Evolutionary conservation across 2,888 invertebrate genomes (phyloP).

Genomic region (Pherbina coryleti): DNA sequence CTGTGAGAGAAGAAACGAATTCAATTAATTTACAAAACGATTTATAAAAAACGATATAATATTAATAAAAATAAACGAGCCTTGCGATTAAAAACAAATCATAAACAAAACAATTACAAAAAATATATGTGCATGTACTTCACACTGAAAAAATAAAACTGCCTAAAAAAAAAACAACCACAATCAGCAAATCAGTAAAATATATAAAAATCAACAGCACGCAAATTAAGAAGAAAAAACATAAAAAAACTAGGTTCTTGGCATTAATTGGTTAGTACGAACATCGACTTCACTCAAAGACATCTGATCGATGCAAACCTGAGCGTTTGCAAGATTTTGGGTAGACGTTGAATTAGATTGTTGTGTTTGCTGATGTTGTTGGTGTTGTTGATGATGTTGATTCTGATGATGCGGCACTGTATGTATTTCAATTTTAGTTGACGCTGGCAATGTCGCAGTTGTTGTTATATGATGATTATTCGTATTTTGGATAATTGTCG

Average conservation of each 20-base stretch:
- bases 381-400: constrained; percentile 46
- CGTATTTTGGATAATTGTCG: constrained; percentile 66
- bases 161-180: constrained; percentile 21
- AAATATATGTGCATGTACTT: constrained; percentile 25
- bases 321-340: constrained; percentile 72
- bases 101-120: constrained; percentile 38
- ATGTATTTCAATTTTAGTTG: constrained; percentile 68
- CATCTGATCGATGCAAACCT: constrained; percentile 86
- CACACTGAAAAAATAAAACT: neutral
- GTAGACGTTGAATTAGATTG: constrained; percentile 56
- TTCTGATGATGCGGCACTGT: constrained; percentile 58
- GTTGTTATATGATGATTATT: constrained; percentile 66
- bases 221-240: constrained; percentile 41
- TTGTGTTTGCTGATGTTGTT: constrained; percentile 45
- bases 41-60: neutral
- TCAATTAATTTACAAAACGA: constrained; percentile 20
- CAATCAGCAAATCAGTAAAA: constrained; percentile 44
- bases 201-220: constrained; percentile 40
- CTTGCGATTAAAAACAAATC: constrained; percentile 32
- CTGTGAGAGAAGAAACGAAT: constrained; percentile 67
- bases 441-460: constrained; percentile 63
- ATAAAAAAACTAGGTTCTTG: constrained; percentile 33
- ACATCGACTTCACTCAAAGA: constrained; percentile 81
- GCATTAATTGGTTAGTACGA: constrained; percentile 69
- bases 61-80: constrained; percentile 28